Conservation (phyloP, 2,888 invertebrate genomes). For the Troides oblongomaculatus region DNA sequence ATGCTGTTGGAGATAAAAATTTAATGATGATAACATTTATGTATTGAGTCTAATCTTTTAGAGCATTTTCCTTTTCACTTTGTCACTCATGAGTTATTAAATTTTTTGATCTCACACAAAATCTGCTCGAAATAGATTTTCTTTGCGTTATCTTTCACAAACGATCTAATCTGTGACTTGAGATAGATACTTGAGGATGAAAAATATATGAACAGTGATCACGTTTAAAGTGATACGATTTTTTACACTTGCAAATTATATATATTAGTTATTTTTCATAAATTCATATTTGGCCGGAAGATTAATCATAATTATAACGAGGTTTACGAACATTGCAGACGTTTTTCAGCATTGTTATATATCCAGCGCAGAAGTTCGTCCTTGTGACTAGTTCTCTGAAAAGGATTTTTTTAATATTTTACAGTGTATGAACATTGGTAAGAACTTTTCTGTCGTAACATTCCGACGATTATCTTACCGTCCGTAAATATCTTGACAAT, state of each 20-base stretch:
- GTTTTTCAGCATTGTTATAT: slow-evolving; percentile 61
- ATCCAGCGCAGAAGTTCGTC: slow-evolving; percentile 70
- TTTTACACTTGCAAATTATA: neutral
- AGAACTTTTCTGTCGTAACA: no score
- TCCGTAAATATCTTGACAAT: slow-evolving; percentile 68
- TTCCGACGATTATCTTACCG: slow-evolving; percentile 39
- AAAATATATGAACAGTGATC: neutral
- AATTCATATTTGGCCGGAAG: neutral
- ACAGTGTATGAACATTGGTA: no score
- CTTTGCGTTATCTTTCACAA: neutral
- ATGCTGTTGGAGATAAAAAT: slow-evolving; percentile 46
- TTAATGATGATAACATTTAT: neutral
- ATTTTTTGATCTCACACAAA: slow-evolving; percentile 1
- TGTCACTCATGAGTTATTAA: neutral
- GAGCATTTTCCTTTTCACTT: neutral
- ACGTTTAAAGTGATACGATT: neutral
- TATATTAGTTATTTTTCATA: neutral
- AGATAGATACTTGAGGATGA: neutral
- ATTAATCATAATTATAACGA: neutral
- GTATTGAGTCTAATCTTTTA: neutral
- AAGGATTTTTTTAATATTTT: neutral
- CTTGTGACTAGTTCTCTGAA: slow-evolving; percentile 60
- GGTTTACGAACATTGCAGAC: slow-evolving; percentile 56
- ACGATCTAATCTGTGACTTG: neutral
- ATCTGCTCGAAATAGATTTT: slow-evolving; percentile 9